Evolutionary conservation across 2,797 vertebrate species (phyloP), one percentile per base, ranked within the genome.

Genomic region (Trichosurus vulpecula): DNA sequence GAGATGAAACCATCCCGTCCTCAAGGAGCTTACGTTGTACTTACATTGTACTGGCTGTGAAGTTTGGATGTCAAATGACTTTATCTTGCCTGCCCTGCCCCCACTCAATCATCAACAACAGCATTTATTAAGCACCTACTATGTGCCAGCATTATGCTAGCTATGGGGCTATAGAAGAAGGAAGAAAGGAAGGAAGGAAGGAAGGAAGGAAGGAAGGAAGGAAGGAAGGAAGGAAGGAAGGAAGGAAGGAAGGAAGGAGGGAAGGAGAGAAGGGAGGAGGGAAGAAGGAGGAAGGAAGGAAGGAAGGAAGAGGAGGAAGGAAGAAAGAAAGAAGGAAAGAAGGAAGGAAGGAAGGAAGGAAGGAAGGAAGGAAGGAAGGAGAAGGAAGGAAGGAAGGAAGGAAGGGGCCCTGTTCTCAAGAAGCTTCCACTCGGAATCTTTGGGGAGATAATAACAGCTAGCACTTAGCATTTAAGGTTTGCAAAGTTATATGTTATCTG

Each of bases 301-400:
- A 57, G 56, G 6, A 8, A 11, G 27, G 55, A 8, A 27, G 22
- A 2, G 27, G 6, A 13, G 14, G 22, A 6, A 27, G 55, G 13
- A 8, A 14, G 16, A 16, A 14, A 4, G 16, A 16, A 55, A 19
- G 54, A 5, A 19, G 16, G 22, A 4, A 54, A 22, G 16, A 19
- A 55, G 19, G 55, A 8, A 27, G 55, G n/a, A n/a, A 13, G 56
- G 55, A 27, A 56, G 55, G n/a, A n/a, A 22, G 22, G 25, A 6
- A 6, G 2, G 2, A 2, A 6, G 6, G 6, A 9, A 55, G 6
- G 1, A 5, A 6, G 29, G 1, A 4, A 6, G 25, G 1, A 8
- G 6, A 8, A 29, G 25, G 8, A 56, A 5, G 6, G 9, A 1
- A 14, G 2, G 54, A 54, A 54, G 54, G n/a, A n/a, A 87, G 22